Evolutionary conservation across 2,113 vertebrate genomes (phyloP).

Genomic region (Danionella cerebrum): DNA sequence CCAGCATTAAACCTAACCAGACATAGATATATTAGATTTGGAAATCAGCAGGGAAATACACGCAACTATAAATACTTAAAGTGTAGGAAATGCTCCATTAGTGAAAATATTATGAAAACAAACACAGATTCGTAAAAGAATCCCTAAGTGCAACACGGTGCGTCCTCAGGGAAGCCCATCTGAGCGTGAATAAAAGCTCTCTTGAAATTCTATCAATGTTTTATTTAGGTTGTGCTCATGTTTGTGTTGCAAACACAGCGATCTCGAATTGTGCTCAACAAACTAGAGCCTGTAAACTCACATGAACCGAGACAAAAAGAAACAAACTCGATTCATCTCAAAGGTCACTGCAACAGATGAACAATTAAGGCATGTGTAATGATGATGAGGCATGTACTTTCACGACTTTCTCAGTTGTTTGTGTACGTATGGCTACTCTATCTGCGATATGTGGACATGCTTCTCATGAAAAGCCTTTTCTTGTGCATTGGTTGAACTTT

Average conservation of each 20-base stretch:
- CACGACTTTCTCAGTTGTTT: too few species aligned
- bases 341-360: too few species aligned
- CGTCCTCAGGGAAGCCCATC: background rate
- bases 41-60: background rate
- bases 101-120: background rate
- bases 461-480: too few species aligned
- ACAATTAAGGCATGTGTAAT: too few species aligned
- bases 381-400: too few species aligned
- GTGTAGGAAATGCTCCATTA: background rate
- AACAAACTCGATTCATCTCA: too few species aligned
- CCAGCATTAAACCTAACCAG: background rate
- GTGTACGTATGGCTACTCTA: too few species aligned
- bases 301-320: background rate
- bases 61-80: background rate
- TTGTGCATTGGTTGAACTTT: too few species aligned
- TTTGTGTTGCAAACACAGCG: background rate
- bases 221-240: background rate
- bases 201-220: background rate
- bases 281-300: background rate
- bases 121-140: background rate
- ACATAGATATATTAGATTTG: background rate
- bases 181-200: background rate
- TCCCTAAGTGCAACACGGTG: background rate
- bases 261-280: background rate
- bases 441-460: too few species aligned